Evolutionary conservation across 92 coral and sea anemone genomes (phyloP).

Genomic region (Palythoa grandis): DNA sequence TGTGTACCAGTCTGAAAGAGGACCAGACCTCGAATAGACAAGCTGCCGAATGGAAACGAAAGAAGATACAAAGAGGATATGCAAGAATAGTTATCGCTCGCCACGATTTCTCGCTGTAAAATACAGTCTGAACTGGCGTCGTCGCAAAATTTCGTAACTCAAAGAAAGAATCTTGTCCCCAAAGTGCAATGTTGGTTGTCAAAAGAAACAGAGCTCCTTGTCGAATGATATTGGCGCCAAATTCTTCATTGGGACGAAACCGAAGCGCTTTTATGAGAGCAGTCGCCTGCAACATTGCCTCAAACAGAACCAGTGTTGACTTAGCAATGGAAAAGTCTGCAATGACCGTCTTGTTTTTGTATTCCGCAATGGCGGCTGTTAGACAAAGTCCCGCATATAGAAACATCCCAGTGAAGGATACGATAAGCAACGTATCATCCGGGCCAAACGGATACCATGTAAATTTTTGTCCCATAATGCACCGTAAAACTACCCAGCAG

Average conservation of each 20-base stretch:
- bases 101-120: constrained; percentile 97
- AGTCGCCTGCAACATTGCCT: constrained; percentile 94
- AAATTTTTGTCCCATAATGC: constrained; percentile 89
- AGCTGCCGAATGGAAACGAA: constrained; percentile 95
- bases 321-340: constrained; percentile 88
- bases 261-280: constrained; percentile 92
- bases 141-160: constrained; percentile 90
- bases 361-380: constrained; percentile 94
- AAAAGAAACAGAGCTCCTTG: constrained; percentile 93
- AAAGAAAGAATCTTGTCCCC: constrained; percentile 96
- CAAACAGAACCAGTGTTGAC: constrained; percentile 76
- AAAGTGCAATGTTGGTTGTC: constrained; percentile 91
- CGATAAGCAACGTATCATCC: constrained; percentile 83
- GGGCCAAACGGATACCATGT: constrained; percentile 94
- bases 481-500: constrained; percentile 91
- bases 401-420: constrained; percentile 88
- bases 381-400: constrained; percentile 90
- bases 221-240: constrained; percentile 89
- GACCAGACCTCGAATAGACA: constrained; percentile 98
- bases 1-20: constrained; percentile 71
- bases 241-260: constrained; percentile 82
- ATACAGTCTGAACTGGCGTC: constrained; percentile 89
- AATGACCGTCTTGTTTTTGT: constrained; percentile 72
- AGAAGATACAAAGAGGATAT: constrained; percentile 92
- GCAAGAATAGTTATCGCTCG: constrained; percentile 90